Percentiles rank a stretch among this genome's conserved stretches.
Conservation (phyloP, 1,140 invertebrate species). For the Temnothorax nylanderi region DNA sequence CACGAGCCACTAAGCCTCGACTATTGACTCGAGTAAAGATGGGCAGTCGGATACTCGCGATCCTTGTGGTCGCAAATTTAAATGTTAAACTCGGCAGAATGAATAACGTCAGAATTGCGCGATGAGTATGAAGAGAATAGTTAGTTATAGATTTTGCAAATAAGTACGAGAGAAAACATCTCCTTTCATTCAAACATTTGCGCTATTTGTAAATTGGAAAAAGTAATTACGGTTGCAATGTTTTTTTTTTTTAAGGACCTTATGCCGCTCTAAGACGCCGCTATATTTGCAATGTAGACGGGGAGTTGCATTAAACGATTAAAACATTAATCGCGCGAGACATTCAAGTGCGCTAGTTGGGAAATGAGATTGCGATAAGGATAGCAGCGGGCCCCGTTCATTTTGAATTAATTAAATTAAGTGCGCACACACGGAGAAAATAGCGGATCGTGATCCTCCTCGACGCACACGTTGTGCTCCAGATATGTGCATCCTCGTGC, state of each 20-base stretch:
- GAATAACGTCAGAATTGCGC: neutral
- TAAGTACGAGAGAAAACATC: neutral
- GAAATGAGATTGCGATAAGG: neutral
- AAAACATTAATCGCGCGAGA: slow-evolving; percentile 9
- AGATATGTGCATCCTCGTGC: neutral
- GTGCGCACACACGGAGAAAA: neutral
- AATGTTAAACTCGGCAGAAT: neutral
- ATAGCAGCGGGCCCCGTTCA: neutral
- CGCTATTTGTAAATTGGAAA: neutral
- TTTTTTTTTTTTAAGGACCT: neutral
- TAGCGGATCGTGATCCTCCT: slow-evolving; percentile 53
- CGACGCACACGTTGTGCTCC: neutral
- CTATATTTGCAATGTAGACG: neutral
- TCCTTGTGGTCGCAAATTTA: neutral
- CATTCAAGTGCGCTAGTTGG: neutral
- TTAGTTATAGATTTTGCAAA: neutral
- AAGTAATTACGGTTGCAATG: neutral
- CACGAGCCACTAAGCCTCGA: neutral
- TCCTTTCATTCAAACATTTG: neutral
- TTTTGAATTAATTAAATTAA: slow-evolving; percentile 39
- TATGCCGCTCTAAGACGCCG: neutral
- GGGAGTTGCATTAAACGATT: neutral
- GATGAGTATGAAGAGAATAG: neutral
- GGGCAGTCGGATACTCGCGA: neutral
- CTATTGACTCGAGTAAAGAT: slow-evolving; percentile 6